Evolutionary conservation across 1,140 invertebrate species (phyloP), one percentile per base, ranked within the genome.

Genomic region (Tetranychus cinnabarinus): DNA sequence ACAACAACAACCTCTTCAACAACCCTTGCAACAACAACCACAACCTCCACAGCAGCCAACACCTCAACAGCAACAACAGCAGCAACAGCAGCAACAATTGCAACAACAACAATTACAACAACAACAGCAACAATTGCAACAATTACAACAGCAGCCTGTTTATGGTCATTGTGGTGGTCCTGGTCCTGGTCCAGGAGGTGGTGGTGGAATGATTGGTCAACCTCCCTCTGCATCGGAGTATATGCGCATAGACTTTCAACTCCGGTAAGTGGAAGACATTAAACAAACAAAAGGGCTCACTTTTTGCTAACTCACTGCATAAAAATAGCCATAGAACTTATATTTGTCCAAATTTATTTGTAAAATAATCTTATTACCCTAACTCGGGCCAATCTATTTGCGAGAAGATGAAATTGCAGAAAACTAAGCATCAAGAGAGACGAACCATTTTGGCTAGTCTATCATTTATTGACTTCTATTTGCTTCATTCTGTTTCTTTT

Each of bases 1-100:
- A 8, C 67, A 69, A 35, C 67, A 67, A 39, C 67, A 52, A 52
- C 50, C n/a, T 42, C 35, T 12, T 39, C 34, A 62, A 65, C 47
- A 55, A 46, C 56, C 59, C 61, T 35, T 59, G 63, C 56, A 5
- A 50, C 64, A 59, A 55, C 63, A 66, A 67, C 65, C 60, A 67
- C 63, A 58, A 62, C 50, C 23, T 59, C 37, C 33, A 13, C 58
- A 65, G 64, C 67, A 55, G 6, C 15, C 48, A 23, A 6, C 13
- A 56, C 55, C 12, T 63, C 64, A 6, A 66, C 70, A 36, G 66
- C 39, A 42, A 42, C 39, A 68, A 42, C 67, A 61, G 36, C 61
- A 63, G 39, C 56, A 64, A 15, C 58, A 62, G 42, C 62, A 42
- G n/a, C 59, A 61, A 23, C 65, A 69, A 57, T 62, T 65, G 35